Evolutionary conservation across 2,113 vertebrate genomes (phyloP), one percentile per base, ranked within the genome.

Genomic region (Jaculus jaculus): DNA sequence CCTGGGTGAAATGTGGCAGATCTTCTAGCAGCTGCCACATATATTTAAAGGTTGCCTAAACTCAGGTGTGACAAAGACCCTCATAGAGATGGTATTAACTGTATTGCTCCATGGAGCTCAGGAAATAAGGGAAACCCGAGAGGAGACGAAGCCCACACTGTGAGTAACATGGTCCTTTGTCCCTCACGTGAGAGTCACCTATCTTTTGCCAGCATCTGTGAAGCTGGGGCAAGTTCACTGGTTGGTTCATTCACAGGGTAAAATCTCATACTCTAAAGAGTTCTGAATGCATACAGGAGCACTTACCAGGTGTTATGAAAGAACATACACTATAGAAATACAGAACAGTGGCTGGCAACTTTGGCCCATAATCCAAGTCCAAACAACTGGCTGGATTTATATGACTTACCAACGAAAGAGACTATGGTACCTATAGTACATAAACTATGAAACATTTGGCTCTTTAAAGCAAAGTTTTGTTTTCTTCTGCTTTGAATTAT

Each of bases 91-190:
- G n/a, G n/a, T n/a, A n/a, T n/a, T n/a, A n/a, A n/a, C 77, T 65
- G 21, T 20, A 63, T 42, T 71, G 47, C 39, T 42, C 17, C 32
- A 47, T 73, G 21, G n/a, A 66, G 18, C n/a, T 37, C 72, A 16
- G 28, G 37, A 28, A 65, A n/a, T 11, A 86, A 80, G 58, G 63
- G 32, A 89, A 85, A 88, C 26, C 28, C 72, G 42, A 32, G 73
- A 89, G 84, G 91, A 87, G 42, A 82, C 54, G 88, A 88, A 86
- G 71, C 23, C n/a, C n/a, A n/a, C n/a, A n/a, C n/a, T n/a, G n/a
- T n/a, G n/a, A n/a, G n/a, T 12, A 63, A 24, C 34, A 47, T 77
- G 39, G 63, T 85, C 20, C 63, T 84, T 69, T 78, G 65, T 86
- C 47, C 93, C 63, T 86, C 60, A 86, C 17, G 65, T 63, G 61